These are phyloP conservation scores for Colius striatus DNA, from an alignment of 2,113 vertebrate genomes.

Conservation along the genomic window DNA sequence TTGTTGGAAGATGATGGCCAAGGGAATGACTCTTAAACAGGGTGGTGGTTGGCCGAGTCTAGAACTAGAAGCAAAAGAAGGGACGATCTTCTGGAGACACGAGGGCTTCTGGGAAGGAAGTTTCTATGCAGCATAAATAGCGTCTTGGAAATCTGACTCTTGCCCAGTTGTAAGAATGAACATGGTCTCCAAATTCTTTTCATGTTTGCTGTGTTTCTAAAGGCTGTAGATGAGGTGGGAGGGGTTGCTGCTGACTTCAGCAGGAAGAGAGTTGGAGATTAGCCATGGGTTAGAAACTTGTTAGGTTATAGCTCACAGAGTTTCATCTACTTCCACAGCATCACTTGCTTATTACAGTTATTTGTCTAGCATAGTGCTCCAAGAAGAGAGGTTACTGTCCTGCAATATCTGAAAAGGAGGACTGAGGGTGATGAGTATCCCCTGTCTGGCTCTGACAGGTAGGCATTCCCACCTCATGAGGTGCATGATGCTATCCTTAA, in stretches of 20 bases:
- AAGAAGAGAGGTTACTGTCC: neutral
- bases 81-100: neutral
- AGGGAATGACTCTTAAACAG: neutral
- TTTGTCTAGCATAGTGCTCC: neutral
- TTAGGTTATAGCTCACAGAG: neutral
- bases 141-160: neutral
- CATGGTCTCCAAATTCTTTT: neutral
- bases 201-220: neutral
- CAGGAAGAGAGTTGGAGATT: neutral
- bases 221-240: neutral
- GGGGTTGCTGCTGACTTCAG: neutral
- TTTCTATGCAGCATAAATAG: neutral
- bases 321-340: neutral
- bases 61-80: neutral
- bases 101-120: neutral
- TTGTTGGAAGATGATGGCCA: neutral
- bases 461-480: neutral
- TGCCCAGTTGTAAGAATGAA: neutral
- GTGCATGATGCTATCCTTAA: neutral
- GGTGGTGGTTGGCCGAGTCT: neutral
- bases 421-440: neutral
- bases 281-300: neutral
- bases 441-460: neutral
- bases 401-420: neutral
- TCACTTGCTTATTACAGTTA: neutral